Conservation (phyloP, 2,888 invertebrate genomes). For the Spicauda simplicius region DNA sequence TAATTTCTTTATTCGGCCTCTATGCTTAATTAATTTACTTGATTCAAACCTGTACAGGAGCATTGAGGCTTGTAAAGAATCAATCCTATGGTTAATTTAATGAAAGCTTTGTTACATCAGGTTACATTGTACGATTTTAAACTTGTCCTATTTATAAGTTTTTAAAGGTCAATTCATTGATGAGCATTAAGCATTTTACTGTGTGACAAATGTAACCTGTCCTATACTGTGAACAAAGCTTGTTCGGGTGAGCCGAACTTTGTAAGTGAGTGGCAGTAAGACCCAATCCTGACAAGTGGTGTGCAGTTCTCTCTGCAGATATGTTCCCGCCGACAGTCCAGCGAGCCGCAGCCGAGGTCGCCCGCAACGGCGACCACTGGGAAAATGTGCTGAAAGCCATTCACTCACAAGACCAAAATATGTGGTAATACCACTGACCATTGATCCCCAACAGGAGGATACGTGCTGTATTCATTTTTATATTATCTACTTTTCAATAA, state of each 20-base stretch:
- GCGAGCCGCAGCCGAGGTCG: conserved; percentile 86
- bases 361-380: conserved; percentile 87
- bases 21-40: conserved; percentile 4
- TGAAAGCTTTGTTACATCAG: neutral
- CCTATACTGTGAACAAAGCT: conserved; percentile 1
- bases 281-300: conserved; percentile 79
- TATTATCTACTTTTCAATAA: conserved; percentile 54
- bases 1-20: neutral
- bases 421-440: conserved; percentile 82
- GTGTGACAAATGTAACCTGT: neutral
- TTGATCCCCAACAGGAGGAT: conserved; percentile 65
- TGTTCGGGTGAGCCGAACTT: neutral
- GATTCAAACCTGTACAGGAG: neutral
- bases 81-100: neutral
- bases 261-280: conserved; percentile 47
- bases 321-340: conserved; percentile 71
- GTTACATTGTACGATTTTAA: neutral
- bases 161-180: neutral
- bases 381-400: conserved; percentile 87
- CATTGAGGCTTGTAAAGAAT: conserved; percentile 6
- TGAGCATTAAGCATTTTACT: neutral
- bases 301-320: conserved; percentile 85
- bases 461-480: conserved; percentile 78
- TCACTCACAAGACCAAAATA: conserved; percentile 81
- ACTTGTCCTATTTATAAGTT: too few species aligned